Conservation (phyloP, 2,888 invertebrate genomes). For the Saturnia pavonia region DNA sequence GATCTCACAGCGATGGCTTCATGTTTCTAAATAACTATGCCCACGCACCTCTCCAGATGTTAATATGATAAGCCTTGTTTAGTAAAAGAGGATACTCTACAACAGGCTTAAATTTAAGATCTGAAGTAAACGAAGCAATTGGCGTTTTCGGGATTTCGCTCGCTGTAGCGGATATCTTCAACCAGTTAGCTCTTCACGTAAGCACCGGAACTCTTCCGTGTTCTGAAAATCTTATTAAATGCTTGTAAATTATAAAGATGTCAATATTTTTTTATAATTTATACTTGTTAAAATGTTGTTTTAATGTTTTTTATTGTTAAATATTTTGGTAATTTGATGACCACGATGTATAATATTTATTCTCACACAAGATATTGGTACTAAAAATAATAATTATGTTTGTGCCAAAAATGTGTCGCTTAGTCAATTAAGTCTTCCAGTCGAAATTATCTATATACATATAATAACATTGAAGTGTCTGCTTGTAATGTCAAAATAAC, state of each 20-base stretch:
- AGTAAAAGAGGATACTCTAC: background rate
- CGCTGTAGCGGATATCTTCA: background rate
- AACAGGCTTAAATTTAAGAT: background rate
- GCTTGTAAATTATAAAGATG: background rate
- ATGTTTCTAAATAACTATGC: too few relatives aligned
- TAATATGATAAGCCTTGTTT: background rate
- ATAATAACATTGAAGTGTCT: too few relatives aligned
- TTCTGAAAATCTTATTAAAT: background rate
- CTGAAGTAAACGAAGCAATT: background rate
- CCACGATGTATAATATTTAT: too few relatives aligned
- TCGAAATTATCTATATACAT: too few relatives aligned
- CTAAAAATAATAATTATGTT: too few relatives aligned
- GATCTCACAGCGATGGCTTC: too few relatives aligned
- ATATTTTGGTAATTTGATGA: background rate
- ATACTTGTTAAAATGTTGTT: background rate
- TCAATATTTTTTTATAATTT: background rate
- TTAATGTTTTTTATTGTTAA: background rate
- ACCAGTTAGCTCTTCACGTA: background rate
- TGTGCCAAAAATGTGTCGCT: too few relatives aligned
- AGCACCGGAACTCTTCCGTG: background rate
- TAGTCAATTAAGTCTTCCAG: too few relatives aligned
- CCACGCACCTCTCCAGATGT: background rate
- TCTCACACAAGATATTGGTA: too few relatives aligned
- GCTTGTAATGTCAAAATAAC: too few relatives aligned
- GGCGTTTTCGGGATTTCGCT: background rate